Percentiles rank a stretch among this genome's conserved stretches.
Conservation (phyloP, 2,113 vertebrate species). For the Fukomys damarensis region DNA sequence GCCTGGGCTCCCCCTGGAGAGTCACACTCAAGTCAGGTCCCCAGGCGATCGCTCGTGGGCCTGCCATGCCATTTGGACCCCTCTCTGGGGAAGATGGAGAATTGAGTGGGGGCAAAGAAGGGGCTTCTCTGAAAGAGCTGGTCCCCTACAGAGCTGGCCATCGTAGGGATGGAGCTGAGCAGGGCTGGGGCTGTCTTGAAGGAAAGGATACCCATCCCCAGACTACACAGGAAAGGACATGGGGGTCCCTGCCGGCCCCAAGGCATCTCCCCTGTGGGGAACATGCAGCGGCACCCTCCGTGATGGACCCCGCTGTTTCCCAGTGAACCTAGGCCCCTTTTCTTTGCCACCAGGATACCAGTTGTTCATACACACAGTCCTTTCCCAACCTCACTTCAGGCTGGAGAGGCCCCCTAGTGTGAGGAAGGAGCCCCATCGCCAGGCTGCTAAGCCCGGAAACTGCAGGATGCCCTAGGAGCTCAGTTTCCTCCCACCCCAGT, state of each 20-base stretch:
- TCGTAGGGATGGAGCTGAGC: not conserved
- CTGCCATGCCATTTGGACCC: not conserved
- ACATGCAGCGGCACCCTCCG: not conserved
- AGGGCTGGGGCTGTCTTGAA: not conserved
- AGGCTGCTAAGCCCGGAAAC: not conserved
- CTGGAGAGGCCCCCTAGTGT: not conserved
- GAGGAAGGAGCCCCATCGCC: constrained; percentile 3
- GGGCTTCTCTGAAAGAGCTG: not conserved
- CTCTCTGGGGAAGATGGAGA: not conserved
- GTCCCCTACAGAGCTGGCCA: not conserved
- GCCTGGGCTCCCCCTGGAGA: not conserved
- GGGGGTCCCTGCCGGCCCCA: not conserved
- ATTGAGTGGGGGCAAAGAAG: not conserved
- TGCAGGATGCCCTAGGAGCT: not conserved
- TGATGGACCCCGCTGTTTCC: not conserved
- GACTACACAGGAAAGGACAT: not conserved
- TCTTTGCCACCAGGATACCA: not conserved
- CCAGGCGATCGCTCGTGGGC: not conserved
- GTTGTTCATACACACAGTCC: not conserved
- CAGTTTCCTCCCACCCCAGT: not conserved
- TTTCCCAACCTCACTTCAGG: not conserved
- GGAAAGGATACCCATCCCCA: not conserved
- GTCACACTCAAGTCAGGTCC: not conserved
- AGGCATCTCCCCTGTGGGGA: not conserved
- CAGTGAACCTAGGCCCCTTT: not conserved